Base-by-base conservation (phyloP, 2,797 vertebrate species). In the Catostomus latipinnis region DNA sequence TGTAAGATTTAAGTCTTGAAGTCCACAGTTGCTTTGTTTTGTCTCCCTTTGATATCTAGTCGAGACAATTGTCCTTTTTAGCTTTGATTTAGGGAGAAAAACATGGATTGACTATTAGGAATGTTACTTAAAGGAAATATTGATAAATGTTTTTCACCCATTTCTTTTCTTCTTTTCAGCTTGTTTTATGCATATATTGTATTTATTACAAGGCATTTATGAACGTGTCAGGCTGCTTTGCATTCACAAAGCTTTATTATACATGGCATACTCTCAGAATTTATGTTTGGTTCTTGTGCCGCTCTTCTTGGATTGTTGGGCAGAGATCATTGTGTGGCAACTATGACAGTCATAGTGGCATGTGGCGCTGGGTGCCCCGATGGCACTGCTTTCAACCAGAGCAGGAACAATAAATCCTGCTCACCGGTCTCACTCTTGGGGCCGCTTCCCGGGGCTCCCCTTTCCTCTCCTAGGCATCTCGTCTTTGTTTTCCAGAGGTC, bases 1-100 rank as follows among this genome's bases (percentile, higher is more conserved):
- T 98, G 94, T 97, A 96, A 96, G 96, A 96, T 98, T 97, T 96
- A 97, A 97, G 95, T 96, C 95, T 94, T 97, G 96, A 96, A 98
- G 96, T 96, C 95, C 94, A 94, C 94, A 93, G 93, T 95, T 94
- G 94, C 95, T 96, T 97, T 95, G 93, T 93, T 91, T 90, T 18
- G 75, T 87, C 91, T 92, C 91, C 94, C 94, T 96, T 96, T 95
- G 94, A 96, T 95, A 93, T 91, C 89, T 90, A 89, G 86, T 89
- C 77, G 87, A 90, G 87, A 92, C 92, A 93, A 93, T 91, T 93
- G 89, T 89, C 90, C 91, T 93, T 94, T 86, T 91, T 87, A 79
- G 92, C 91, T 93, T 93, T 91, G 87, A 90, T 83, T 85, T 90
- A 92, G 89, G 89, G 89, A 89, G 91, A 92, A 82, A 80, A 81